Conservation (phyloP, 2,888 invertebrate species). For the Amphipyra berbera region DNA sequence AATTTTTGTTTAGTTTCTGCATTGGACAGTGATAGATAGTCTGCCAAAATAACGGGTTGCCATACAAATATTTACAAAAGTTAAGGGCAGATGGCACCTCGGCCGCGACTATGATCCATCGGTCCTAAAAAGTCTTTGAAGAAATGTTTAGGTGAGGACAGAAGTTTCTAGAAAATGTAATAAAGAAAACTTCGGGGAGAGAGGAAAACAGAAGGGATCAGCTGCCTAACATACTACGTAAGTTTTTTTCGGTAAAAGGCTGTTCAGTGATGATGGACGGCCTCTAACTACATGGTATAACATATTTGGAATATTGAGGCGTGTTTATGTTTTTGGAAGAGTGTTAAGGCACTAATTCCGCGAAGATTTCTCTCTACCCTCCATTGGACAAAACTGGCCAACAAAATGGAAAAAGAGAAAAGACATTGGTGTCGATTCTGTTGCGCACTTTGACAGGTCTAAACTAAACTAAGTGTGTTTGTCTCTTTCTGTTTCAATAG, state of each 20-base stretch:
- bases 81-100: constrained; percentile 57
- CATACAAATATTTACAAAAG: constrained; percentile 75
- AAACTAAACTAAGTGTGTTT: no score
- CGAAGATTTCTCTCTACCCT: no score
- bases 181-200: constrained; percentile 27
- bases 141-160: constrained; percentile 16
- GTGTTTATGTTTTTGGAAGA: no score
- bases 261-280: no score
- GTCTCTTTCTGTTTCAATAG: no score
- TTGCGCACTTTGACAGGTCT: no score
- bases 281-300: no score
- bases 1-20: constrained; percentile 70
- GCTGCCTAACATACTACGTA: constrained; percentile 13
- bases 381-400: no score
- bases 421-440: no score
- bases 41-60: constrained; percentile 73
- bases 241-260: neutral
- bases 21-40: constrained; percentile 77
- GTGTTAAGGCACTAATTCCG: no score
- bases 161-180: constrained; percentile 39
- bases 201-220: constrained; percentile 7
- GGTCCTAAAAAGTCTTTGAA: constrained; percentile 56
- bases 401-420: no score
- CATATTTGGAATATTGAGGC: no score
- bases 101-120: constrained; percentile 66